These are phyloP conservation scores for Drosophila bocki DNA, from an alignment of 1,140 invertebrate genomes.

Conservation along the genomic window DNA sequence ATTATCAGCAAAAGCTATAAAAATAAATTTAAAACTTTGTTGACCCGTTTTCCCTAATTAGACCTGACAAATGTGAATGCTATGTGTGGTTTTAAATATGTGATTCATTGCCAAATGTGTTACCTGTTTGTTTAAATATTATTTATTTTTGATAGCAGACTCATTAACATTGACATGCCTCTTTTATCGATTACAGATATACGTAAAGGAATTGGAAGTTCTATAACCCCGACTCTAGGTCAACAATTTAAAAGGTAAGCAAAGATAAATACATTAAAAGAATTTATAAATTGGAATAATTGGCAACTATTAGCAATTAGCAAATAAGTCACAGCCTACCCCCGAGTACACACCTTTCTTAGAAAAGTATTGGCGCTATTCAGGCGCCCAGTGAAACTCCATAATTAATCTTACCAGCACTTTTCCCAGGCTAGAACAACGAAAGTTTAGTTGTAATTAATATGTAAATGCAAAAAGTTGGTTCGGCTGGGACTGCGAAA, in stretches of 20 bases:
- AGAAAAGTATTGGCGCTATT: slow-evolving; percentile 2
- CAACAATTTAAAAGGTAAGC: not conserved
- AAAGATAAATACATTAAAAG: not conserved
- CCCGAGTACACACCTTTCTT: not conserved
- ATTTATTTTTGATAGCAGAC: not conserved
- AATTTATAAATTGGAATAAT: not conserved
- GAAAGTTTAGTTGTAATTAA: slow-evolving; percentile 71
- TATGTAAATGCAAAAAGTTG: slow-evolving; percentile 66
- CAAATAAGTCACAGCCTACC: not conserved
- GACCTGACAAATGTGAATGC: not conserved
- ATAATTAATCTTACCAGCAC: slow-evolving; percentile 23
- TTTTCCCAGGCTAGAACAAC: slow-evolving; percentile 9
- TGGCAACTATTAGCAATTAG: not conserved
- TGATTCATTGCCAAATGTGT: not conserved
- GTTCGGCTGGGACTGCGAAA: slow-evolving; percentile 2
- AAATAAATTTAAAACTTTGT: not conserved
- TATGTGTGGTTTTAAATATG: not conserved
- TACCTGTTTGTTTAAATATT: not conserved
- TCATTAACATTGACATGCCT: not conserved
- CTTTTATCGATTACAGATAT: not conserved
- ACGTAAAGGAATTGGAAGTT: slow-evolving; percentile 1
- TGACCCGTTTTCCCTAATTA: not conserved
- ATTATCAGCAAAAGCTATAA: not conserved
- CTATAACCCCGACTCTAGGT: not conserved
- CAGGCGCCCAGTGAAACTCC: slow-evolving; percentile 5